Base-by-base conservation (phyloP, 2,888 invertebrate genomes). In the Tiphia femorata region DNA sequence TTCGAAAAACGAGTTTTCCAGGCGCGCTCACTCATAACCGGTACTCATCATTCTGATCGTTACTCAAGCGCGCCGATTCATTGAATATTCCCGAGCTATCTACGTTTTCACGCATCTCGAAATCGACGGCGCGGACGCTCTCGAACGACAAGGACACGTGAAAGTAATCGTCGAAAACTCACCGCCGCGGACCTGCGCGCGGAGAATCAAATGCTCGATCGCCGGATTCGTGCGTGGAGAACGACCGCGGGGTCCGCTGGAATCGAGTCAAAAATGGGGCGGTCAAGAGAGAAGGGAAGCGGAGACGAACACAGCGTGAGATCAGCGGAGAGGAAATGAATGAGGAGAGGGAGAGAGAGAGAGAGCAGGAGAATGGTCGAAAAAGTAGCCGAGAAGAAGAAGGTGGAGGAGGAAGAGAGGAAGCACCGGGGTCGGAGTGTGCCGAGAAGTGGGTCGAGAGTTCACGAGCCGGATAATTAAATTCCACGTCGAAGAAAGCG, bases 401-500 rank as follows among this genome's bases (percentile, higher is more conserved):
- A 51, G 29, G 10, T 30, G 25, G 43, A 41, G 33, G 29, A 30
- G 19, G 19, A 57, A 49, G 59, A 47, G 55, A 25, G 23, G 38
- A 48, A 43, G 58, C 35, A n/a, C 57, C 27, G 21, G 42, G 42
- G 44, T 48, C 53, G 37, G 29, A 55, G 33, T 51, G 35, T 40
- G 23, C 20, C 43, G 52, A 52, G 54, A 80, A 80, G 78, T 80
- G 71, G 79, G 79, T 73, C 80, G 72, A 77, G 75, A 77, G 79
- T 77, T 80, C 80, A 78, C 63, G 62, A 68, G 65, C 59, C 73
- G 71, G 63, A 70, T 77, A 79, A 80, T 80, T 77, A 72, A 79
- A 79, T 80, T 78, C 77, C 74, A 69, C 61, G 46, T 64, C 67
- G 73, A 80, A 79, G 79, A 79, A 80, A 80, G 79, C 73, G 77